Base-by-base conservation (phyloP, 2,888 invertebrate genomes). In the Megastigmus dorsalis region DNA sequence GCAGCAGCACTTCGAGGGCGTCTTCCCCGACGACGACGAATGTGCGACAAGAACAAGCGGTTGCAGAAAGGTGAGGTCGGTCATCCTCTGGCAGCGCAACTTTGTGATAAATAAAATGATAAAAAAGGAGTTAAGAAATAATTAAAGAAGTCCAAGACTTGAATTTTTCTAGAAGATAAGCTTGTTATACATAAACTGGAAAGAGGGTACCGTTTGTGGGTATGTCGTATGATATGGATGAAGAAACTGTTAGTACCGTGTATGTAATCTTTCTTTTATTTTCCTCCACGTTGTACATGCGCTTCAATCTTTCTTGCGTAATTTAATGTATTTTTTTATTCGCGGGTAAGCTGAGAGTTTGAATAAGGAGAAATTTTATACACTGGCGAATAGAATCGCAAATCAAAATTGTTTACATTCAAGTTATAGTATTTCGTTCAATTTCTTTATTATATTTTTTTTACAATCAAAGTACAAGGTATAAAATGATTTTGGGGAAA, bases 31-130 rank as follows among this genome's bases (percentile, higher is more conserved):
- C 45, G 30, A 62, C 36, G 41, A 36, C 54, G 20, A 20, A 30
- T 20, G 0, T 13, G n/a, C 28, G 9, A 30, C 48, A 20, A 50
- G 59, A 74, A 18, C 73, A 77, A 10, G 28, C 54, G 1, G 63
- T 66, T 45, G 74, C 73, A 45, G 71, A 80, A 54, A 75, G 75
- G 73, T 76, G 77, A 75, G 75, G 20, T 41, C 28, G 28, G 30
- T 20, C 48, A 15, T 38, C 18, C 15, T 20, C 13, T 13, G 55
- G 57, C 5, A 10, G 33, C 38, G 52, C 57, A 36, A 66, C 28
- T 41, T 50, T 78, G 75, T 78, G 76, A 76, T 78, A 78, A 74
- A 72, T 75, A 60, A 69, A 65, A 54, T 63, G 30, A 67, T 43
- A 41, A 38, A 72, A 68, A 55, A 18, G 18, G 23, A 71, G 15